Percentiles rank a stretch among this genome's conserved stretches.
Conservation (phyloP, 2,113 vertebrate genomes). For the Oncorhynchus gorbuscha region DNA sequence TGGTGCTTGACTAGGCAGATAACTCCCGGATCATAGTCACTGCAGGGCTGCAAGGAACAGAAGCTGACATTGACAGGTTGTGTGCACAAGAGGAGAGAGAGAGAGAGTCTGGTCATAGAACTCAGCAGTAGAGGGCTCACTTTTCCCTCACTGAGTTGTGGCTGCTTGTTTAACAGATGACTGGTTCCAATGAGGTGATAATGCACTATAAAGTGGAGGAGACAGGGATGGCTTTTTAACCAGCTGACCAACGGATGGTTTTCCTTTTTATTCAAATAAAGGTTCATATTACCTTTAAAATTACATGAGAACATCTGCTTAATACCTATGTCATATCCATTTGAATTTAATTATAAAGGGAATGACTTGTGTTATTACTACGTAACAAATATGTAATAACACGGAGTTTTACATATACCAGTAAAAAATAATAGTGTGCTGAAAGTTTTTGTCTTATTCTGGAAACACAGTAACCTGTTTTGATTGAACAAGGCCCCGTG, state of each 20-base stretch:
- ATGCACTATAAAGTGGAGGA: slow-evolving; percentile 7
- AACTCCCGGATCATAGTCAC: slow-evolving; percentile 22
- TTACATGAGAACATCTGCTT: no score
- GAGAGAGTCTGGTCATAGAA: slow-evolving; percentile 8
- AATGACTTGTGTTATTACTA: no score
- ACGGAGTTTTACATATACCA: no score
- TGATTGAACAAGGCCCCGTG: slow-evolving; percentile 42
- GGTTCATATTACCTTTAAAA: no score
- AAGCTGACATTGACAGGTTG: not conserved
- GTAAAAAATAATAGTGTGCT: no score
- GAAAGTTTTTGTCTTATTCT: slow-evolving; percentile 31
- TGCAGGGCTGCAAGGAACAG: not conserved
- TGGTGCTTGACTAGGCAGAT: not conserved
- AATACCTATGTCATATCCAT: no score
- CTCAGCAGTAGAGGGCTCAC: slow-evolving; percentile 47
- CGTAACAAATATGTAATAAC: no score
- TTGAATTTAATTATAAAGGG: no score
- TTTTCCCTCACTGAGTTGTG: slow-evolving; percentile 22
- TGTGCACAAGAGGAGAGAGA: not conserved
- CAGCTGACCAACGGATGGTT: no score
- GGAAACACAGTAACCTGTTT: slow-evolving; percentile 49
- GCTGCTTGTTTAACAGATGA: slow-evolving; percentile 13
- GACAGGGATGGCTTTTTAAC: no score
- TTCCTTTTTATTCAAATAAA: no score
- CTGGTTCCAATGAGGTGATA: slow-evolving; percentile 6